Evolutionary conservation across 2,113 vertebrate species (phyloP), one percentile per base, ranked within the genome.

Genomic region (Herpetotheres cachinnans): DNA sequence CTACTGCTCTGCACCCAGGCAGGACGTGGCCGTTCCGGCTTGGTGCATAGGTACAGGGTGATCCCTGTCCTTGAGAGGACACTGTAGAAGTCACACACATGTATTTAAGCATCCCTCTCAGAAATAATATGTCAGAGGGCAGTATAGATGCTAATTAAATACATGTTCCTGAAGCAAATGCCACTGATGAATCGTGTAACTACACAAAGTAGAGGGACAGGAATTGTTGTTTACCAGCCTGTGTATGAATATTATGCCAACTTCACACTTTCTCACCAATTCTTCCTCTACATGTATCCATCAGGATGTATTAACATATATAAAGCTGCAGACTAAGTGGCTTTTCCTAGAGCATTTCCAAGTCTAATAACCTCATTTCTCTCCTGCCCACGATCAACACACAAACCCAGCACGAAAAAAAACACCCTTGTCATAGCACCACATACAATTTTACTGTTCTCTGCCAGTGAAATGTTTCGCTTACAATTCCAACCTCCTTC

Each of bases 21-120:
- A 34, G 36, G 40, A 38, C 11, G 2, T 1, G 8, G 13, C 49
- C n/a, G 38, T 55, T 26, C 30, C 11, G n/a, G 73, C 22, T 36
- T 9, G 11, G 15, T 21, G 63, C 0, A 0, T 6, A 38, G 27
- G 19, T 20, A 67, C 6, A 1, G 62, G 15, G 50, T 2, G 27
- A 84, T 19, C 55, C 56, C 17, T 1, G 0, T 32, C 44, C 70
- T 71, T 3, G 1, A 21, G 21, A 59, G n/a, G 12, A 63, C 34
- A 24, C 62, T 63, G 56, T 0, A 38, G 16, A 55, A 71, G 38
- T 44, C 25, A 58, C 67, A 56, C 29, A 18, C 7, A 3, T 3
- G 4, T 32, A 66, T 54, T 78, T n/a, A 44, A 73, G 24, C 29
- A 67, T 29, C 26, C 22, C 7, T 22, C 50, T 74, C 26, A 29